These are phyloP conservation scores for Polietes domitor DNA, from an alignment of 2,888 invertebrate species.

Conservation along the genomic window DNA sequence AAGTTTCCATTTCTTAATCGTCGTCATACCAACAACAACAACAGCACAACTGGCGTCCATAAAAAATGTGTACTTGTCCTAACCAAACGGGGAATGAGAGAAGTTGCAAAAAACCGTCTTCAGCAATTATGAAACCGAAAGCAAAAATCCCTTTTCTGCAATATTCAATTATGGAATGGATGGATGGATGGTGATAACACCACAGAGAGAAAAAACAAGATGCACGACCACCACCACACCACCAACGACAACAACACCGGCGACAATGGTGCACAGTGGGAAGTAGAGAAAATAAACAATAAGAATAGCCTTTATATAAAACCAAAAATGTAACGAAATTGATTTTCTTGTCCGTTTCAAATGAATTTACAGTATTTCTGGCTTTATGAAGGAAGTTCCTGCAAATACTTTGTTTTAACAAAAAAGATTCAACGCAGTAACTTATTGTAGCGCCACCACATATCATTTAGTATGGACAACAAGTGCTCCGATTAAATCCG, in stretches of 20 bases:
- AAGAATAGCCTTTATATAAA: too few species aligned
- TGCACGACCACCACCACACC: constrained; percentile 37
- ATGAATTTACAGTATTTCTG: too few species aligned
- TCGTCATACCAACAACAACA: constrained; percentile 39
- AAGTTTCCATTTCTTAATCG: constrained; percentile 30
- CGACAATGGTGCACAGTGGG: neutral
- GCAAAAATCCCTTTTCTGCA: constrained; percentile 64
- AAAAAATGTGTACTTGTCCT: constrained; percentile 22
- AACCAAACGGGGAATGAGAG: constrained; percentile 11
- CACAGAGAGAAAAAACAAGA: constrained; percentile 46
- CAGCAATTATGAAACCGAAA: constrained; percentile 63
- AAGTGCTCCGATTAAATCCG: too few species aligned
- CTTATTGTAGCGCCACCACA: too few species aligned
- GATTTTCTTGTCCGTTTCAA: too few species aligned
- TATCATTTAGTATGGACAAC: too few species aligned
- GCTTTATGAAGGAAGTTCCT: too few species aligned
- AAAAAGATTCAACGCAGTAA: too few species aligned
- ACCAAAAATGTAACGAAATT: too few species aligned
- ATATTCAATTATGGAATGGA: constrained; percentile 58
- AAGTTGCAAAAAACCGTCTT: constrained; percentile 9
- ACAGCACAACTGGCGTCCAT: neutral
- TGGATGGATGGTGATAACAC: constrained; percentile 38
- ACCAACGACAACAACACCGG: constrained; percentile 31
- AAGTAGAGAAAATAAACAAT: too few species aligned
- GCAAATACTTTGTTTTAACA: too few species aligned